phyloP scores from a whole-genome alignment of 1,140 invertebrate species.

The Laupala kohalensis region DNA sequence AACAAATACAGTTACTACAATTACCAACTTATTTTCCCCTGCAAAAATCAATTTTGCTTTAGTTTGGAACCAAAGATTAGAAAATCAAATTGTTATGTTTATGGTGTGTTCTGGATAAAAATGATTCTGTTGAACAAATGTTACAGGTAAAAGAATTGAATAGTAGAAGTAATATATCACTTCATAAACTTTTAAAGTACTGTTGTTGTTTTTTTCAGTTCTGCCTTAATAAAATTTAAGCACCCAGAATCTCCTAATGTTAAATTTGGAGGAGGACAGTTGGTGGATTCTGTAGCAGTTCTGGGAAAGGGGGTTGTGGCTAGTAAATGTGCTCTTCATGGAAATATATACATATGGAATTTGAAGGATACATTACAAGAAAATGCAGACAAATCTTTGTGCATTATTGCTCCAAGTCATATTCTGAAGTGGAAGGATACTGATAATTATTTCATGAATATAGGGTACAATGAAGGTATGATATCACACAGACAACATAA shows the following conservation, averaged over 20 bases:
- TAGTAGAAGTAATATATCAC: no score
- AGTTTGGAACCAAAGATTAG: no score
- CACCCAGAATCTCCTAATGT: not conserved
- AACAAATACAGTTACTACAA: no score
- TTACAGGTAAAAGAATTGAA: no score
- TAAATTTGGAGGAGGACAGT: not conserved
- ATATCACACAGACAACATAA: no score
- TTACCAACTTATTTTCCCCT: no score
- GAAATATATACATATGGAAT: conserved; percentile 27
- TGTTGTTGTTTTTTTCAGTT: not conserved
- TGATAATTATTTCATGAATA: conserved; percentile 34
- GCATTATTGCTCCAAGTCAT: conserved; percentile 22
- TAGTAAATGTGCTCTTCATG: conserved; percentile 31
- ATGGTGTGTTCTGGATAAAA: no score
- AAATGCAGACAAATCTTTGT: conserved; percentile 7
- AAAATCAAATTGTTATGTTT: no score
- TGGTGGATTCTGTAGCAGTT: conserved; percentile 26
- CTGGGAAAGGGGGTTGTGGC: conserved; percentile 25
- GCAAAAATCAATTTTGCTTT: no score
- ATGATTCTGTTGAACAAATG: no score
- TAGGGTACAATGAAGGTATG: conserved; percentile 27
- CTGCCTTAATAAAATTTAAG: not conserved
- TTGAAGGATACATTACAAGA: conserved; percentile 13
- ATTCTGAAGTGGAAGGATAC: conserved; percentile 29
- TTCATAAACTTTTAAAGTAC: not conserved